A percentile compares a stretch with the other conserved stretches of the same genome.
phyloP scores from a whole-genome alignment of 2,113 vertebrate species.

The Opisthocomus hoazin region DNA sequence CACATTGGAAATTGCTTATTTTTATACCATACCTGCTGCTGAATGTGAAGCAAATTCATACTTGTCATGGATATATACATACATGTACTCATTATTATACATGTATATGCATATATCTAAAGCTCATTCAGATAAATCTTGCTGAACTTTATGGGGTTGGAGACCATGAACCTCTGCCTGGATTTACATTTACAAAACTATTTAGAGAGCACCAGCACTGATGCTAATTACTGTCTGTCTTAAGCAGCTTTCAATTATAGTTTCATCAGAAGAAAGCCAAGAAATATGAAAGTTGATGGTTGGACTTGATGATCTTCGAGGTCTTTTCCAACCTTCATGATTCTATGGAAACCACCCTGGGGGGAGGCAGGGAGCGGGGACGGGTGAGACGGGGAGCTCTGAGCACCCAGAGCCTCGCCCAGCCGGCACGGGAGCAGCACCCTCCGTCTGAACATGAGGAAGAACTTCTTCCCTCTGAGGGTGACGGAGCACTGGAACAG shows the following conservation, averaged over 20 bases:
- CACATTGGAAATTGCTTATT: neutral
- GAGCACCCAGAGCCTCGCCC: neutral
- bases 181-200: neutral
- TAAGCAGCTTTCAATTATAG: neutral
- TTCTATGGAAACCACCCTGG: neutral
- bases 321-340: too few relatives aligned
- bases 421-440: rapidly evolving
- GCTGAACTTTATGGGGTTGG: neutral
- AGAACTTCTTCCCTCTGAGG: too few relatives aligned
- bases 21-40: neutral
- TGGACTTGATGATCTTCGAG: too few relatives aligned
- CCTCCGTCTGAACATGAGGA: too few relatives aligned
- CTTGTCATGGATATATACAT: neutral
- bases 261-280: neutral
- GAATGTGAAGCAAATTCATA: neutral
- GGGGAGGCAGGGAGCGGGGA: neutral
- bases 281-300: neutral
- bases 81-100: neutral
- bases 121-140: neutral
- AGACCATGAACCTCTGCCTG: neutral
- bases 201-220: neutral
- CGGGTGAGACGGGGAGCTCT: neutral
- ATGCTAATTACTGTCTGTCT: too few relatives aligned
- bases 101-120: neutral
- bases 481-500: too few relatives aligned